phyloP scores from a whole-genome alignment of 2,888 invertebrate genomes.

The Philopedon plagiatum region DNA sequence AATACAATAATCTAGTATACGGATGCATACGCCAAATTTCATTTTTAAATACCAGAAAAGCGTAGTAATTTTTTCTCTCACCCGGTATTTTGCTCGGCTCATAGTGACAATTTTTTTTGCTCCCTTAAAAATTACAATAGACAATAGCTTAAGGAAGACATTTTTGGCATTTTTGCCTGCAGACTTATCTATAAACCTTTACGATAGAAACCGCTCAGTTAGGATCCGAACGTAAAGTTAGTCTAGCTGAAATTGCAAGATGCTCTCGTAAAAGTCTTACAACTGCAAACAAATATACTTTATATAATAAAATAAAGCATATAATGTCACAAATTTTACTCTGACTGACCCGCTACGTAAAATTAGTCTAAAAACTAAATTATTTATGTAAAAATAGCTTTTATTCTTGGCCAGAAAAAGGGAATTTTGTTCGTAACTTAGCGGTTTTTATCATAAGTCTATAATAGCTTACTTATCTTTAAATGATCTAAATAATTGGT shows the following conservation, averaged over 20 bases:
- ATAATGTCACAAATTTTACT: neutral
- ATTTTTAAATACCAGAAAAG: neutral
- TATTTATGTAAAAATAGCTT: too few relatives aligned
- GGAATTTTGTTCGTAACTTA: slow-evolving; percentile 13
- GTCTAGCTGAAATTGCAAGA: neutral
- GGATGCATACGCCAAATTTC: too few relatives aligned
- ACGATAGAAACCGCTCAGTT: slow-evolving; percentile 59
- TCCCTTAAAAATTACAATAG: slow-evolving; percentile 62
- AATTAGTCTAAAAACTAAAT: too few relatives aligned
- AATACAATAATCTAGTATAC: neutral
- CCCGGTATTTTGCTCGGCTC: slow-evolving; percentile 56
- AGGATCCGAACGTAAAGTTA: neutral
- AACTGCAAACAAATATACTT: neutral
- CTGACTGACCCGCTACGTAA: too few relatives aligned
- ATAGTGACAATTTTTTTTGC: slow-evolving; percentile 63
- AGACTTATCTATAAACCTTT: slow-evolving; percentile 66
- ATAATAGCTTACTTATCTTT: slow-evolving; percentile 31
- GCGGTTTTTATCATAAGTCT: slow-evolving; percentile 21
- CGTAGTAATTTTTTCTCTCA: slow-evolving; percentile 7
- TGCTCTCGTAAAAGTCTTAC: neutral
- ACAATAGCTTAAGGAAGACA: slow-evolving; percentile 67
- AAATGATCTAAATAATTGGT: slow-evolving; percentile 43
- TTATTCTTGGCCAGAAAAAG: neutral
- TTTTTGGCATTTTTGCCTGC: slow-evolving; percentile 66
- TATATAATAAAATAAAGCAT: neutral